Conservation (phyloP, 1,140 invertebrate genomes). For the Rhizoglyphus robini region DNA sequence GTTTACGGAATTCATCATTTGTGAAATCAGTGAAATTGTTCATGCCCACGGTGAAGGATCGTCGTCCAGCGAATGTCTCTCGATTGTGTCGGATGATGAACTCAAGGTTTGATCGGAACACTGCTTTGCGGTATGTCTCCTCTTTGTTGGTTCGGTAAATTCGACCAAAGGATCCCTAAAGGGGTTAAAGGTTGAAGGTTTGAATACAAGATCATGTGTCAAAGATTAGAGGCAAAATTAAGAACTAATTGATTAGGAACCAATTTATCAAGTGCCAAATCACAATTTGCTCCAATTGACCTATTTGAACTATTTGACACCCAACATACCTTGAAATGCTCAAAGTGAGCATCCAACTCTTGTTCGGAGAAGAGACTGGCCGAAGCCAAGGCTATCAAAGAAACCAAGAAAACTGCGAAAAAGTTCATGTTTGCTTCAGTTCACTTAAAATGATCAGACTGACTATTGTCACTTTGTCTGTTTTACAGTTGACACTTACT, state of each 20-base stretch:
- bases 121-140: neutral
- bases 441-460: too few species aligned
- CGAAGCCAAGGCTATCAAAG: neutral
- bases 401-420: neutral
- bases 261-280: too few species aligned
- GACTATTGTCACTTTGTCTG: too few species aligned
- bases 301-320: too few species aligned
- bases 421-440: neutral
- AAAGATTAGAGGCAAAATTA: too few species aligned
- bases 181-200: neutral
- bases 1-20: constrained; percentile 51
- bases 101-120: constrained; percentile 4
- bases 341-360: neutral
- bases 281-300: too few species aligned
- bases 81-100: constrained; percentile 14
- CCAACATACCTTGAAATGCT: neutral
- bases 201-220: neutral
- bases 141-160: neutral
- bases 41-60: neutral
- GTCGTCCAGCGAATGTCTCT: neutral
- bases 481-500: too few species aligned
- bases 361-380: neutral
- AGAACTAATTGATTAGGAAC: too few species aligned
- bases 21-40: constrained; percentile 20
- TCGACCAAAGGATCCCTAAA: neutral